Evolutionary conservation across 2,113 vertebrate genomes (phyloP).

Genomic region (Sturnira hondurensis): DNA sequence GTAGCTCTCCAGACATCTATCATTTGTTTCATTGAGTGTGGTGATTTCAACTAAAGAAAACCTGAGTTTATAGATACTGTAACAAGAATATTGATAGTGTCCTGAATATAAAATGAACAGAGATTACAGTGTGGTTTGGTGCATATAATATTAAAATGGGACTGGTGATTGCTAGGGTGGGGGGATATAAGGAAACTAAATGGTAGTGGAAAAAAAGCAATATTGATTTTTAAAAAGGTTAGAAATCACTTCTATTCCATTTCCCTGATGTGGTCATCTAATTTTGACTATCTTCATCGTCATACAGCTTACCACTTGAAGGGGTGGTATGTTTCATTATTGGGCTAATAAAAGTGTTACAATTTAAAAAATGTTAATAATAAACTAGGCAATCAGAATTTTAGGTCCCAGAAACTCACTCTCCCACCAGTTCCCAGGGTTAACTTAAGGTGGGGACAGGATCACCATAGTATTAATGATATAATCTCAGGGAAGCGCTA

Average conservation of each 20-base stretch:
- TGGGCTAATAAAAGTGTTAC: background rate
- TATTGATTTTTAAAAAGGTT: background rate
- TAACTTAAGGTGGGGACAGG: background rate
- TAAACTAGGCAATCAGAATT: background rate
- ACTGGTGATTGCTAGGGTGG: no score
- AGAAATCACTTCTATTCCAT: background rate
- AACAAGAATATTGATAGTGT: slow-evolving; percentile 17
- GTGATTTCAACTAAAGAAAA: background rate
- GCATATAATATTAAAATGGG: background rate
- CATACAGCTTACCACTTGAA: background rate
- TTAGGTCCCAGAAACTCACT: background rate
- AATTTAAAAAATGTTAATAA: background rate
- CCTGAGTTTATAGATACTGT: background rate
- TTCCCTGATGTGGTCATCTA: background rate
- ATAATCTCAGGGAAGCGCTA: slow-evolving; percentile 6
- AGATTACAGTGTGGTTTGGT: background rate
- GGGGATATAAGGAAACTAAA: no score
- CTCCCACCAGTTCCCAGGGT: background rate
- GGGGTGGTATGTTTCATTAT: background rate
- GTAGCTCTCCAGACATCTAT: background rate
- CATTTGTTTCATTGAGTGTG: background rate
- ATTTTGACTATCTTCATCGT: background rate
- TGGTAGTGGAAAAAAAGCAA: no score
- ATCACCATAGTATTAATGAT: background rate
- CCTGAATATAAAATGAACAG: background rate